phyloP scores from a whole-genome alignment of 2,888 invertebrate species.

The Marasmarcha lunaedactyla region DNA sequence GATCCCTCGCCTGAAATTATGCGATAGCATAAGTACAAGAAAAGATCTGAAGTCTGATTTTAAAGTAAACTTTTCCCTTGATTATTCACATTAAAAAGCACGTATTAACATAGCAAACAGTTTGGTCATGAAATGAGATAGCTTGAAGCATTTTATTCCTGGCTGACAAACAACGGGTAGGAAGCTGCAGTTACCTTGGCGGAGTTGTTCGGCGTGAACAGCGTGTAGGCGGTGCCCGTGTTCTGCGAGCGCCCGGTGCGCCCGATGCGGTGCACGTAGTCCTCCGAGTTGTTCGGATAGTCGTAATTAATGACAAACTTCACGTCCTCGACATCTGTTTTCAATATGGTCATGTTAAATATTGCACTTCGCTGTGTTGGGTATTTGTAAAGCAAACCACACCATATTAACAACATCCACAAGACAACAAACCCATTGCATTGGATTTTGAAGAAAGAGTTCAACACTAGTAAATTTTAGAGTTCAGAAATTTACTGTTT shows the following conservation, averaged over 20 bases:
- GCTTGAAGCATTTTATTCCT: too few species aligned
- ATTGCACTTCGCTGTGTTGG: too few species aligned
- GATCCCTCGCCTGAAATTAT: slow-evolving; percentile 76
- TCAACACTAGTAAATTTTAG: too few species aligned
- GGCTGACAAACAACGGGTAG: too few species aligned
- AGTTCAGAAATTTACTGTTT: too few species aligned
- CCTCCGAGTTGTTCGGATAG: slow-evolving; percentile 97
- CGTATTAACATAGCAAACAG: too few species aligned
- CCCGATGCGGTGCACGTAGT: slow-evolving; percentile 97
- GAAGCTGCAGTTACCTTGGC: slow-evolving; percentile 70
- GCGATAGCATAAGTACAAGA: neutral
- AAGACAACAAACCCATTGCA: slow-evolving; percentile 8
- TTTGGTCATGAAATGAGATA: too few species aligned
- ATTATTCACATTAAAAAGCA: too few species aligned
- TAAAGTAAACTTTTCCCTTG: too few species aligned
- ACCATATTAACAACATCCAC: slow-evolving; percentile 4
- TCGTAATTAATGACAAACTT: slow-evolving; percentile 99
- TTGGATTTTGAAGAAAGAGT: neutral
- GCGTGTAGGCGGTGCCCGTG: slow-evolving; percentile 95
- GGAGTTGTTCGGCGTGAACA: slow-evolving; percentile 92
- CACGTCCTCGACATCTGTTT: slow-evolving; percentile 96
- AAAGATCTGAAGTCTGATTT: too few species aligned
- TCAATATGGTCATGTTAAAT: slow-evolving; percentile 10
- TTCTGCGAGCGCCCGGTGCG: slow-evolving; percentile 93
- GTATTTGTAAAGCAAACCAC: slow-evolving; percentile 4